phyloP scores from a whole-genome alignment of 2,113 vertebrate genomes.

The Furnarius figulus region DNA sequence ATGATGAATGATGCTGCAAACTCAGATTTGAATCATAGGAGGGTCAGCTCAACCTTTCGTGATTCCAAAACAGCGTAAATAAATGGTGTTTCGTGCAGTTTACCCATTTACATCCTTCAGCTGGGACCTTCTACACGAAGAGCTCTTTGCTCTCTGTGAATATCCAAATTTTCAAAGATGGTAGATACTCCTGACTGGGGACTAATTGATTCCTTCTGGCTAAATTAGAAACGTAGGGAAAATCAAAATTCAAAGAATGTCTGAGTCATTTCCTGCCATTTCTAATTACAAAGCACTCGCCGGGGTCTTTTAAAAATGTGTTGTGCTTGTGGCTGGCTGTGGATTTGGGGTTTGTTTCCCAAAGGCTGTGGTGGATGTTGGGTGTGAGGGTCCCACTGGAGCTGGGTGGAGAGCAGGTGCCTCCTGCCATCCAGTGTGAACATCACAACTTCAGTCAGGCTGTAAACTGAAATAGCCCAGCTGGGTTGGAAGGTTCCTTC shows the following conservation, averaged over 20 bases:
- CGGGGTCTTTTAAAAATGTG: not conserved
- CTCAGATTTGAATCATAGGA: constrained; percentile 58
- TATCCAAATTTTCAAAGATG: not conserved
- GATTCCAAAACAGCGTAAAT: constrained; percentile 47
- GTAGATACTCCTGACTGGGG: not conserved
- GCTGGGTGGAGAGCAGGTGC: fast-evolving
- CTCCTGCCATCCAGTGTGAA: not conserved
- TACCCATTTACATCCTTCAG: constrained; percentile 16
- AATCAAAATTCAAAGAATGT: not conserved
- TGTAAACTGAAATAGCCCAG: not conserved
- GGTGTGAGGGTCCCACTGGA: not conserved
- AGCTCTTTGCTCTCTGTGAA: not conserved
- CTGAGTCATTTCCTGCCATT: constrained; percentile 7
- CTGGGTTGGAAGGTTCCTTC: not conserved
- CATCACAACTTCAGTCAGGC: not conserved
- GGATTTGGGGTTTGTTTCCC: not conserved
- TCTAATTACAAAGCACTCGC: not conserved
- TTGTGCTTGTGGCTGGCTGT: not conserved
- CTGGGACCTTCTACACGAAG: not conserved
- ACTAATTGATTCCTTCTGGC: constrained; percentile 4
- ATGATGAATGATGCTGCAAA: constrained; percentile 63
- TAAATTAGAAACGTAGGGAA: not conserved
- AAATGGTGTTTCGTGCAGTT: constrained; percentile 27
- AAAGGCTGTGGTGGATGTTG: not conserved
- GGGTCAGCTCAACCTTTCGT: constrained; percentile 59